Base-by-base conservation (phyloP, 2,888 invertebrate genomes). In the Drosophila bunnanda region DNA sequence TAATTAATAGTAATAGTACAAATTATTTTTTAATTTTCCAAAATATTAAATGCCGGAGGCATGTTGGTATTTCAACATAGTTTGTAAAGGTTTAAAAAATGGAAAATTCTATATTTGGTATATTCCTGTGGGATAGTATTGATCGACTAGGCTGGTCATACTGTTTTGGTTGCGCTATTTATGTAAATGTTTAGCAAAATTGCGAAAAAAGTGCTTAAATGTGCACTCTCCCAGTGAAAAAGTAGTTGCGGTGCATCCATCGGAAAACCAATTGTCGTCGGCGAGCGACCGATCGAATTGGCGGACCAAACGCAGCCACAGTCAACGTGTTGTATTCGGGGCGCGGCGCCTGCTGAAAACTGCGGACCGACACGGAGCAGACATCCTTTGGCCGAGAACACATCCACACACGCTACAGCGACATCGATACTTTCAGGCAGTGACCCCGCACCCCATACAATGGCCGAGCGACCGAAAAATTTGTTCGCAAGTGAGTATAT, bases 381-480 rank as follows among this genome's bases (percentile, higher is more conserved):
- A 55, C 46, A 30, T 72, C 74, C 71, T 64, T 58, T 57, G 38
- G 57, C 57, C 48, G 12, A 9, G 17, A 17, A 22, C 22, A 34
- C 39, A 60, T 30, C 20, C 48, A 48, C 50, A 77, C 53, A 76
- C 68, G 53, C 39, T 52, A 52, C 32, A 60, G 60, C 38, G 53
- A 58, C 55, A 70, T 44, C 58, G 46, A 79, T 75, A 75, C 30
- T 39, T 58, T 48, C 43, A 41, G 62, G 48, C 36, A 17, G 43
- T 9, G 17, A 56, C 22, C 34, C 34, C 54, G 66, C 56, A 58
- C 58, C 39, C 38, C 32, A 39, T 36, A 79, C 59, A 79, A 92
- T 92, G 92, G 91, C 92, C 69, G 92, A 92, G 84, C 91, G 92
- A 79, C 92, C 92, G 64, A 92, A 90, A 76, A 92, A 91, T 89